Conservation (phyloP, 2,888 invertebrate genomes). For the Eurytoma californica region DNA sequence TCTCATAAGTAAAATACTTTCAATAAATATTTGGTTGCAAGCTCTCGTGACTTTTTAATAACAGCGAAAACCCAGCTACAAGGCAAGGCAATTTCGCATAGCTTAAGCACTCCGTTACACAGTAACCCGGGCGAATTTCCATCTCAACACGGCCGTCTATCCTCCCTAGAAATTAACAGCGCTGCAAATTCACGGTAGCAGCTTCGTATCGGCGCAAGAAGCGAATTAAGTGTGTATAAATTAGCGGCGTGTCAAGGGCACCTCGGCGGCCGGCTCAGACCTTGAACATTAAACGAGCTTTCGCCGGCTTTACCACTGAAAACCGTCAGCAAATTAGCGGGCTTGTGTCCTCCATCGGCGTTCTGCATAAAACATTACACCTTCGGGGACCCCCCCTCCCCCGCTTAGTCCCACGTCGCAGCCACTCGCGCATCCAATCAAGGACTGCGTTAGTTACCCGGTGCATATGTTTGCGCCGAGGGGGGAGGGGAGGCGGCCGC, state of each 20-base stretch:
- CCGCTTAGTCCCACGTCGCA: not conserved
- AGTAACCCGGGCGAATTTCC: too few relatives aligned
- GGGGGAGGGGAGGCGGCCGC: not conserved
- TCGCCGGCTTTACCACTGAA: not conserved
- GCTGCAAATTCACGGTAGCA: too few relatives aligned
- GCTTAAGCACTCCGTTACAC: too few relatives aligned
- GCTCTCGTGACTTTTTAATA: too few relatives aligned
- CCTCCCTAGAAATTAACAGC: too few relatives aligned
- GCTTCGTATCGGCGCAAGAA: not conserved
- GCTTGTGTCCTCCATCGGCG: not conserved
- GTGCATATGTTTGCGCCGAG: constrained; percentile 1
- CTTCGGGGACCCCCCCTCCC: not conserved
- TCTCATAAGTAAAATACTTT: too few relatives aligned
- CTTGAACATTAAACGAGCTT: constrained; percentile 23
- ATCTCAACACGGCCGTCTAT: too few relatives aligned
- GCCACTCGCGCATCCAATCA: constrained; percentile 24
- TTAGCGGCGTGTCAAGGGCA: too few relatives aligned
- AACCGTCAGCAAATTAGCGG: constrained; percentile 21
- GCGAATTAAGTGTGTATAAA: not conserved
- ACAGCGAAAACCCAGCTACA: too few relatives aligned
- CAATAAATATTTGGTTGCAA: too few relatives aligned
- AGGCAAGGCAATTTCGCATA: too few relatives aligned
- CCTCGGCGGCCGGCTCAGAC: too few relatives aligned
- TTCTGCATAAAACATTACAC: constrained; percentile 22
- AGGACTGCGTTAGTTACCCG: constrained; percentile 7